phyloP scores from a whole-genome alignment of 2,888 invertebrate genomes.

The Hesperia comma region DNA sequence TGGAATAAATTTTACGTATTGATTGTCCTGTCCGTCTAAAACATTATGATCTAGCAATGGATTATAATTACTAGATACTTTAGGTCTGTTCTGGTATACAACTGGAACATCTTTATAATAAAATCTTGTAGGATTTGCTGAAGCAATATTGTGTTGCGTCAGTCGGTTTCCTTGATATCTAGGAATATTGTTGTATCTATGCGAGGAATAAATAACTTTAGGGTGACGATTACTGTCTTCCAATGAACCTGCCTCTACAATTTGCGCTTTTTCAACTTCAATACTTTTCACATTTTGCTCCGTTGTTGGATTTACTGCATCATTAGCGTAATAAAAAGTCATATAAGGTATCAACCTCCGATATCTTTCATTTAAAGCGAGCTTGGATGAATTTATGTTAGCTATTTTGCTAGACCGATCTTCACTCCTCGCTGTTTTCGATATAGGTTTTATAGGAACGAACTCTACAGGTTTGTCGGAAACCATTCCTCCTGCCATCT shows the following conservation, averaged over 20 bases:
- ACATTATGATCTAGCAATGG: slow-evolving; percentile 54
- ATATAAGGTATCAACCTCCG: slow-evolving; percentile 92
- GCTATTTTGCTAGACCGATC: slow-evolving; percentile 32
- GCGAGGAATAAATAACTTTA: slow-evolving; percentile 62
- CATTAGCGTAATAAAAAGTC: slow-evolving; percentile 90
- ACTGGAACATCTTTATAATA: slow-evolving; percentile 67
- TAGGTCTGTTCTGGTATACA: slow-evolving; percentile 55
- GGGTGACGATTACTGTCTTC: slow-evolving; percentile 59
- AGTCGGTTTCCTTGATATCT: slow-evolving; percentile 77
- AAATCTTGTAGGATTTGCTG: slow-evolving; percentile 73
- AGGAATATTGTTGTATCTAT: slow-evolving; percentile 67
- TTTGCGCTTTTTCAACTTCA: slow-evolving; percentile 74
- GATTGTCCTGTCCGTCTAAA: slow-evolving; percentile 53
- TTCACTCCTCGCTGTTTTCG: slow-evolving; percentile 40
- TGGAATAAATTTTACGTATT: slow-evolving; percentile 56
- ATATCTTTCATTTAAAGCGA: slow-evolving; percentile 86
- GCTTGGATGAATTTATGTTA: slow-evolving; percentile 59
- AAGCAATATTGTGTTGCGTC: slow-evolving; percentile 76
- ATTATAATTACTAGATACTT: slow-evolving; percentile 59
- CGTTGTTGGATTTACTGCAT: slow-evolving; percentile 74
- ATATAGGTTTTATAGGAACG: slow-evolving; percentile 54
- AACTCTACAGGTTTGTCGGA: slow-evolving; percentile 65
- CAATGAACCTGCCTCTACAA: slow-evolving; percentile 61
- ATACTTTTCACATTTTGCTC: slow-evolving; percentile 58
- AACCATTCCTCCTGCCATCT: slow-evolving; percentile 71